A percentile compares a stretch with the other conserved stretches of the same genome.
Conservation (phyloP, 2,888 invertebrate species). For the Toxonevra muliebris region DNA sequence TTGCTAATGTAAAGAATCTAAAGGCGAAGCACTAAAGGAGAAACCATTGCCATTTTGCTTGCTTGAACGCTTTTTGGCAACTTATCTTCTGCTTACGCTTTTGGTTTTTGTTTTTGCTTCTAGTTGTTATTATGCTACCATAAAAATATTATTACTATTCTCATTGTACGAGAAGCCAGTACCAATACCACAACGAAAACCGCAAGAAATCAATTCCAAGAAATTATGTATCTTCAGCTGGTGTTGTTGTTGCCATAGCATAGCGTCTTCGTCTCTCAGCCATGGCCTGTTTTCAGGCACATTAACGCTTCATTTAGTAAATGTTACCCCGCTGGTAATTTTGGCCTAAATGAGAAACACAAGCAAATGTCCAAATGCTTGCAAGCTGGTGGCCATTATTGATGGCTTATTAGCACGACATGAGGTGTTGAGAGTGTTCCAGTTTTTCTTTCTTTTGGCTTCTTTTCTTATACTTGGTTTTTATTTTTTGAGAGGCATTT, state of each 20-base stretch:
- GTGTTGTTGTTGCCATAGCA: constrained; percentile 10
- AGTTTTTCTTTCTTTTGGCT: constrained; percentile 9
- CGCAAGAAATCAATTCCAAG: constrained; percentile 59
- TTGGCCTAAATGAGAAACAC: background rate
- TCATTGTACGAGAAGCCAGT: no score
- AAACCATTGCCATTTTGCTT: no score
- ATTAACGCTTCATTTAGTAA: constrained; percentile 27
- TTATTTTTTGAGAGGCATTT: constrained; percentile 18
- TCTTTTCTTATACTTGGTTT: constrained; percentile 13
- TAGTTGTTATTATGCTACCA: no score
- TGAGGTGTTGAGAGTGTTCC: constrained; percentile 48
- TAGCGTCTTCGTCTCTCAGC: background rate
- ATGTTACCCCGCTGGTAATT: constrained; percentile 5
- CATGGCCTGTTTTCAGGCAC: background rate
- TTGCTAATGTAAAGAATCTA: no score
- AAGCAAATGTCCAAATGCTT: background rate
- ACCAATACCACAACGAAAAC: constrained; percentile 40
- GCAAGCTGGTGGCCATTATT: constrained; percentile 42
- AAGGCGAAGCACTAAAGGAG: no score
- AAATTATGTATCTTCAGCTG: constrained; percentile 55
- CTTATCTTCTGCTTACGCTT: no score
- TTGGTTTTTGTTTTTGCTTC: no score
- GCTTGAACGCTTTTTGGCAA: no score
- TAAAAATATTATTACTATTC: no score
- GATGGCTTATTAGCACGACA: constrained; percentile 56